These are phyloP conservation scores for Paedocypris sp. DNA, from an alignment of 2,113 vertebrate genomes.

Conservation along the genomic window DNA sequence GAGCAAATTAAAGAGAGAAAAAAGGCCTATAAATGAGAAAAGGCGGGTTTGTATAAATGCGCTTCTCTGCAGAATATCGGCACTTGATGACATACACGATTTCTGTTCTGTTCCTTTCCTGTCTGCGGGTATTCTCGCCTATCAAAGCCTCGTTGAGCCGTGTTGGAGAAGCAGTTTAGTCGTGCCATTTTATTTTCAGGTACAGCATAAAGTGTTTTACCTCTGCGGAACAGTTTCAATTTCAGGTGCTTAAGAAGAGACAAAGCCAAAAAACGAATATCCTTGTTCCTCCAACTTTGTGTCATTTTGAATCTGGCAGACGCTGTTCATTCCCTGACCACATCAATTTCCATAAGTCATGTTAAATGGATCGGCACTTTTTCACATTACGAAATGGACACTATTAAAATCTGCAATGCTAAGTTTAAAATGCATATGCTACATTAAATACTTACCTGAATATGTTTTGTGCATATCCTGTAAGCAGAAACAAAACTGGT, in stretches of 20 bases:
- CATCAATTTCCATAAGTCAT: no score
- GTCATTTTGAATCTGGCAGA: neutral
- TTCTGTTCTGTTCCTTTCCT: neutral
- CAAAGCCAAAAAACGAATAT: neutral
- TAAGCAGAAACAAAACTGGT: no score
- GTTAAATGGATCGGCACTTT: no score
- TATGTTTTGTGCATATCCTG: no score
- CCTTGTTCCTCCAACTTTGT: neutral
- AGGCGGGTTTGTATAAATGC: neutral
- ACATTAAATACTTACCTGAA: no score
- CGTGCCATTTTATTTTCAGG: neutral
- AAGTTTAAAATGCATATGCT: no score
- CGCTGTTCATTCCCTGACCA: neutral
- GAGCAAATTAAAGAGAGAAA: neutral
- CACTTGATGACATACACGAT: neutral
- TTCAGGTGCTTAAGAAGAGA: neutral
- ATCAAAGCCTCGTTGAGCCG: constrained; percentile 7
- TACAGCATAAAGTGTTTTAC: neutral
- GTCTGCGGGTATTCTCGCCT: neutral
- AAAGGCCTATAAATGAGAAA: neutral
- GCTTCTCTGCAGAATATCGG: neutral
- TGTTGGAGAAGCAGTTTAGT: constrained; percentile 17
- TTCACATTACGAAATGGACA: no score
- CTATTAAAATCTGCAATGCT: no score
- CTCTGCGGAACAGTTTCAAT: neutral